These are phyloP conservation scores for Cataglyphis albicans DNA, from an alignment of 2,888 invertebrate species.

Conservation along the genomic window DNA sequence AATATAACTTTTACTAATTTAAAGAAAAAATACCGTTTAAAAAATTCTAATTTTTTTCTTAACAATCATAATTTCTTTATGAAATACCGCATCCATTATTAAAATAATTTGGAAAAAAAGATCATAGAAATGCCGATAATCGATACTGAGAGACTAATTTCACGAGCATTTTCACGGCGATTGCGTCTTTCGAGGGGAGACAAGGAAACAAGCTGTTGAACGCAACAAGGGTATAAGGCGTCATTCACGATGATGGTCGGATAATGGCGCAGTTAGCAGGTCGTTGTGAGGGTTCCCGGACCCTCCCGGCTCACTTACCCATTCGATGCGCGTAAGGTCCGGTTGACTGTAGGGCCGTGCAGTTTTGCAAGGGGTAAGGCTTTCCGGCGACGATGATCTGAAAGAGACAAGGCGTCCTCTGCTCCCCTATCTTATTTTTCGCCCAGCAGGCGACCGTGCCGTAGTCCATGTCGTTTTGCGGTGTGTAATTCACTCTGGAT, in stretches of 20 bases:
- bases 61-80: background rate
- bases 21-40: background rate
- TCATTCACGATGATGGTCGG: slow-evolving; percentile 47
- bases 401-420: slow-evolving; percentile 94
- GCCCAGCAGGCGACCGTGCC: slow-evolving; percentile 96
- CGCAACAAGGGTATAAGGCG: slow-evolving; percentile 54
- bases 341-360: slow-evolving; percentile 89
- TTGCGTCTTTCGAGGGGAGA: slow-evolving; percentile 46
- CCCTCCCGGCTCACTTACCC: slow-evolving; percentile 75
- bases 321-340: slow-evolving; percentile 82
- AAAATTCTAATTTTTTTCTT: background rate
- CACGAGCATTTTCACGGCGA: slow-evolving; percentile 67
- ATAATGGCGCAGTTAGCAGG: slow-evolving; percentile 65
- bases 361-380: slow-evolving; percentile 95
- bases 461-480: slow-evolving; percentile 94
- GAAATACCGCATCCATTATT: background rate
- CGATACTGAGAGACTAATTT: slow-evolving; percentile 66
- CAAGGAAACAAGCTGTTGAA: slow-evolving; percentile 69
- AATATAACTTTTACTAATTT: background rate
- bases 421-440: slow-evolving; percentile 92
- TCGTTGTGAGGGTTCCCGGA: slow-evolving; percentile 31
- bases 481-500: slow-evolving; percentile 93
- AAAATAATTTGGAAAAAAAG: background rate
- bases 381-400: slow-evolving; percentile 95
- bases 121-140: slow-evolving; percentile 6